Percentiles rank a stretch among this genome's conserved stretches.
Evolutionary conservation across 2,797 vertebrate genomes (phyloP).

Genomic region (Sebastolobus alascanus): DNA sequence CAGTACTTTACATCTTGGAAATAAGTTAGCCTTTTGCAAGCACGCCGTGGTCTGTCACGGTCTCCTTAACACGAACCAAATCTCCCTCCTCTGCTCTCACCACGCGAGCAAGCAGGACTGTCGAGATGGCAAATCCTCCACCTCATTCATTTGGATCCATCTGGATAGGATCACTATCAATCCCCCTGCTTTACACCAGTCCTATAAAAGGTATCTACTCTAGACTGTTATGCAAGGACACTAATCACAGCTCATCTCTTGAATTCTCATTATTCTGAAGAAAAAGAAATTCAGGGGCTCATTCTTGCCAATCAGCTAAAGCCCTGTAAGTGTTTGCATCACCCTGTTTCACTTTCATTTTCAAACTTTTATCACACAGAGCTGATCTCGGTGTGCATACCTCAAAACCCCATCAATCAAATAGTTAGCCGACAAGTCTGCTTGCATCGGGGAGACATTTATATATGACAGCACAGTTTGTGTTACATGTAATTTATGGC

Average conservation of each 20-base stretch:
- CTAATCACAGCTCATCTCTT: slow-evolving; percentile 35
- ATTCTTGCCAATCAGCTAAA: slow-evolving; percentile 43
- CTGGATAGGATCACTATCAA: slow-evolving; percentile 53
- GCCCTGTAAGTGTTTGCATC: neutral
- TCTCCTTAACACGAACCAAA: slow-evolving; percentile 35
- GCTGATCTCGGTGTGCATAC: neutral
- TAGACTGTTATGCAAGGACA: slow-evolving; percentile 36
- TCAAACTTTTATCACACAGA: slow-evolving; percentile 4
- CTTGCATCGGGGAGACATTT: slow-evolving; percentile 24
- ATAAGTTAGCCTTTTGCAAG: slow-evolving; percentile 35
- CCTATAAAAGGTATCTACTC: slow-evolving; percentile 45
- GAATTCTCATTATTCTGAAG: slow-evolving; percentile 33
- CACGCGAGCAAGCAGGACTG: slow-evolving; percentile 1
- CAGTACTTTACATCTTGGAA: slow-evolving; percentile 15
- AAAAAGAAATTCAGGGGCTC: neutral
- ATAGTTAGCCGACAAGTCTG: neutral
- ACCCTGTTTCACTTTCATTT: slow-evolving; percentile 6
- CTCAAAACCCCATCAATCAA: slow-evolving; percentile 23
- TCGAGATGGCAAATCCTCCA: slow-evolving; percentile 31
- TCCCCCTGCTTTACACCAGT: slow-evolving; percentile 40
- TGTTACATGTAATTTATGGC: slow-evolving; percentile 33
- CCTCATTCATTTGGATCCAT: slow-evolving; percentile 53
- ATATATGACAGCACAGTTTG: slow-evolving; percentile 10
- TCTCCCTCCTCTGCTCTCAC: slow-evolving; percentile 9
- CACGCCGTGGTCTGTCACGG: slow-evolving; percentile 25